phyloP scores from a whole-genome alignment of 2,888 invertebrate species.

The Tridacna crocea region DNA sequence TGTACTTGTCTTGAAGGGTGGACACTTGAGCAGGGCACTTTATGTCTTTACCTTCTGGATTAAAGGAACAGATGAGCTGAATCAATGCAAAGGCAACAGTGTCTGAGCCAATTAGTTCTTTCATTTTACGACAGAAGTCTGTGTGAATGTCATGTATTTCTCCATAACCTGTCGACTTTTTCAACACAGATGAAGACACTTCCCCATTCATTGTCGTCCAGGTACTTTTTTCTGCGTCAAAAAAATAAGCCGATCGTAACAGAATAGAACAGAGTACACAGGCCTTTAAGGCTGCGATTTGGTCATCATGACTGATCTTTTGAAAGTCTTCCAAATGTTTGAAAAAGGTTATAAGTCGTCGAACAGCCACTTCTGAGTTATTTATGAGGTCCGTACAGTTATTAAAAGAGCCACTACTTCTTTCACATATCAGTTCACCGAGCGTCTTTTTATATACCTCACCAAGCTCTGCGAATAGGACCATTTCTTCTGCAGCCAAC shows the following conservation, averaged over 20 bases:
- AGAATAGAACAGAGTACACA: constrained; percentile 87
- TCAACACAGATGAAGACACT: constrained; percentile 94
- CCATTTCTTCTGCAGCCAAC: constrained; percentile 63
- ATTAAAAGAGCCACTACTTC: constrained; percentile 59
- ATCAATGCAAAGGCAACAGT: constrained; percentile 95
- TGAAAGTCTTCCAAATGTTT: constrained; percentile 91
- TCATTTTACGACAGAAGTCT: constrained; percentile 80
- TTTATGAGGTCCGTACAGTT: constrained; percentile 87
- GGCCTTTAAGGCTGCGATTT: constrained; percentile 94
- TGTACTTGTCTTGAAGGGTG: constrained; percentile 85
- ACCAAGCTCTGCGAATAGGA: constrained; percentile 67
- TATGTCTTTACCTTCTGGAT: constrained; percentile 91
- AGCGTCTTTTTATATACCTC: constrained; percentile 73
- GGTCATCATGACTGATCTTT: constrained; percentile 97
- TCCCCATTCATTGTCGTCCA: constrained; percentile 90
- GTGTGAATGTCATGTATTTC: constrained; percentile 82
- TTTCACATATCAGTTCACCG: constrained; percentile 63
- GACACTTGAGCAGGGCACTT: constrained; percentile 73
- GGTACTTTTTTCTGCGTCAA: constrained; percentile 93
- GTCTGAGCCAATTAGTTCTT: constrained; percentile 88
- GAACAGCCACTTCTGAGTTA: constrained; percentile 93
- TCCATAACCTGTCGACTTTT: constrained; percentile 89
- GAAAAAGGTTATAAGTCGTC: constrained; percentile 89
- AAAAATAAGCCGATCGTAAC: constrained; percentile 95
- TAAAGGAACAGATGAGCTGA: constrained; percentile 95